Conservation (phyloP, 2,797 vertebrate species). For the Corythornis leucogaster region DNA sequence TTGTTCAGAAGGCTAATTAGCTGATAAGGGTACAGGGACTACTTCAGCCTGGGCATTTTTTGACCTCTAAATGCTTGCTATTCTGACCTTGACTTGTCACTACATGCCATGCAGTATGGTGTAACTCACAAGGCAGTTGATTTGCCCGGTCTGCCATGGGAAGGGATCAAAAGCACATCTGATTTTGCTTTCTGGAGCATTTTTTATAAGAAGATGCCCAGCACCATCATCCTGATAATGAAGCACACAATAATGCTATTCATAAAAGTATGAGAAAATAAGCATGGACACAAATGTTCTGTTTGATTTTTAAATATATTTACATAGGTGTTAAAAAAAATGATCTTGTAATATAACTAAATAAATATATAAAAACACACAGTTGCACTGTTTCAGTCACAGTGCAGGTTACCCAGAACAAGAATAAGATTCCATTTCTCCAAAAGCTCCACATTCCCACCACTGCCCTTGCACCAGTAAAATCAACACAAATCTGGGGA, state of each 20-base stretch:
- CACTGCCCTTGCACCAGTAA: not conserved
- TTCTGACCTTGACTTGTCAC: conserved; percentile 23
- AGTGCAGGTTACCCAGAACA: not conserved
- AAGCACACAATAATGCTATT: not conserved
- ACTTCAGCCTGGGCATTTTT: not conserved
- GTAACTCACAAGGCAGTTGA: not conserved
- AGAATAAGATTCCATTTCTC: not conserved
- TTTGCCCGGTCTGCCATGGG: not conserved
- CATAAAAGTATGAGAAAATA: not conserved
- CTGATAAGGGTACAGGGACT: not conserved
- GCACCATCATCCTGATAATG: not conserved
- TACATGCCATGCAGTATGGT: not conserved
- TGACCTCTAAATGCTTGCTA: not conserved
- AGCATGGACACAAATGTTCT: not conserved
- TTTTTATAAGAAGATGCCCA: not conserved
- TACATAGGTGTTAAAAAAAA: not conserved
- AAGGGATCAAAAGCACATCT: not conserved
- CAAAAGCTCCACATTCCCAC: not conserved
- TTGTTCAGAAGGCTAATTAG: not conserved
- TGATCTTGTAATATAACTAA: not conserved
- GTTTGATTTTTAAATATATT: not conserved
- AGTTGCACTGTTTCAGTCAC: not conserved
- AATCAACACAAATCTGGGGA: not conserved
- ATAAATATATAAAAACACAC: not conserved
- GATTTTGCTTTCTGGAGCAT: not conserved